A percentile compares a stretch with the other conserved stretches of the same genome.
Conservation (phyloP, 1,140 invertebrate genomes). For the Schlechtendalia chinensis region DNA sequence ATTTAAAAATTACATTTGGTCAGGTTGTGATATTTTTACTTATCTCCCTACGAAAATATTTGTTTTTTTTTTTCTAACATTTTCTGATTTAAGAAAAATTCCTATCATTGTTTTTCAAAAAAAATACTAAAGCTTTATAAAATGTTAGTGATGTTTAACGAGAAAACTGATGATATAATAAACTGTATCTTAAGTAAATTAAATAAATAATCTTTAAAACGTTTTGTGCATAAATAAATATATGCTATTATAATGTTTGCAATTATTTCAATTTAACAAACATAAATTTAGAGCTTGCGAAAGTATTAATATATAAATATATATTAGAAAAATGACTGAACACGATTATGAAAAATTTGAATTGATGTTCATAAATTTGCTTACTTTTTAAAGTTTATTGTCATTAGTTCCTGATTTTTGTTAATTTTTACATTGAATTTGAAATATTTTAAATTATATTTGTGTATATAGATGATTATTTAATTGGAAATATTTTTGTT, state of each 20-base stretch:
- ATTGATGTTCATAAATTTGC: not conserved
- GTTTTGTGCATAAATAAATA: not conserved
- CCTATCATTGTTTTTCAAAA: not conserved
- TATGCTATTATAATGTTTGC: not conserved
- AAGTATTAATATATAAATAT: slow-evolving; percentile 2
- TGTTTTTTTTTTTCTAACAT: not conserved
- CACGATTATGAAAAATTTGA: not conserved
- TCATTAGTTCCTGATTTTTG: slow-evolving; percentile 35
- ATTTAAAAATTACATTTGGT: slow-evolving; percentile 1
- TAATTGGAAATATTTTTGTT: slow-evolving; percentile 1
- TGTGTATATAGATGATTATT: not conserved
- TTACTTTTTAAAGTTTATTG: slow-evolving; percentile 16
- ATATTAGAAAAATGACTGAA: slow-evolving; percentile 32
- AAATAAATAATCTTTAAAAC: not conserved
- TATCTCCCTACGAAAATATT: not conserved
- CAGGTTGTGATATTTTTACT: slow-evolving; percentile 40
- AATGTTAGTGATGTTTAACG: not conserved
- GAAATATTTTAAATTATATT: slow-evolving; percentile 17
- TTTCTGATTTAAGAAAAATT: not conserved
- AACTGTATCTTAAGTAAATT: not conserved
- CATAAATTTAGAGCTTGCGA: not conserved
- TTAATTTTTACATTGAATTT: slow-evolving; percentile 16
- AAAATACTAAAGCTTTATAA: not conserved
- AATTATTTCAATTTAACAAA: not conserved
- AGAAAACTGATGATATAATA: not conserved